These are phyloP conservation scores for Apostichopus leukothele DNA, from an alignment of 53 echinoderm and acorn worm genomes.

Conservation along the genomic window DNA sequence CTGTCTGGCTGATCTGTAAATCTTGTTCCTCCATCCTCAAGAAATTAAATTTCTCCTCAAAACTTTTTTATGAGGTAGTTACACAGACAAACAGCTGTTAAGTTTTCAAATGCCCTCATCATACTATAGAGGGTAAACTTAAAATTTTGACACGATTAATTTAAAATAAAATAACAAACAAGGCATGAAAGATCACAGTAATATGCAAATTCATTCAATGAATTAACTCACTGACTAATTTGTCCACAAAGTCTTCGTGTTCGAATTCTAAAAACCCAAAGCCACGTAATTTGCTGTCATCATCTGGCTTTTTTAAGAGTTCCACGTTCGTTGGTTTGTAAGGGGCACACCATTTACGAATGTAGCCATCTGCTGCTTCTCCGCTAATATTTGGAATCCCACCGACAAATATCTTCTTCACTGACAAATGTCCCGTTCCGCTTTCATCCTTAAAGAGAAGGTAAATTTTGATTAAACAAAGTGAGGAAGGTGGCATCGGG, in stretches of 20 bases:
- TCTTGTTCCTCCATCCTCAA: no score
- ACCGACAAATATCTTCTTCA: slow-evolving; percentile 23
- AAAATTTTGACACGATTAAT: no score
- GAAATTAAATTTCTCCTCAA: no score
- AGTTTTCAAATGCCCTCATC: no score
- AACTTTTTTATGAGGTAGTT: no score
- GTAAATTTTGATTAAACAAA: not conserved
- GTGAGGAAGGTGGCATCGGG: no score
- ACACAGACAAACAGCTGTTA: no score
- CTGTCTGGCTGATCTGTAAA: no score
- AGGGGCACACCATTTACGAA: not conserved
- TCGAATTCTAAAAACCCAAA: slow-evolving; percentile 19
- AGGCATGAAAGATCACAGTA: no score
- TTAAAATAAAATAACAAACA: no score
- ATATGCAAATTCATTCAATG: no score
- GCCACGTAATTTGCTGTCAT: not conserved
- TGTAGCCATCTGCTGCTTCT: not conserved
- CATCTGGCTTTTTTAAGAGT: not conserved
- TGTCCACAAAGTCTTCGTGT: slow-evolving; percentile 8
- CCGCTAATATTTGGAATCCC: not conserved
- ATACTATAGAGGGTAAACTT: no score
- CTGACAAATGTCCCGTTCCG: not conserved
- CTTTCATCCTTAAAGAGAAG: not conserved
- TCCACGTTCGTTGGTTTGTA: not conserved
- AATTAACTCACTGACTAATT: slow-evolving; percentile 3